A percentile compares a stretch with the other conserved stretches of the same genome.
phyloP scores from a whole-genome alignment of 2,797 vertebrate species.

The Gambusia yucatana region DNA sequence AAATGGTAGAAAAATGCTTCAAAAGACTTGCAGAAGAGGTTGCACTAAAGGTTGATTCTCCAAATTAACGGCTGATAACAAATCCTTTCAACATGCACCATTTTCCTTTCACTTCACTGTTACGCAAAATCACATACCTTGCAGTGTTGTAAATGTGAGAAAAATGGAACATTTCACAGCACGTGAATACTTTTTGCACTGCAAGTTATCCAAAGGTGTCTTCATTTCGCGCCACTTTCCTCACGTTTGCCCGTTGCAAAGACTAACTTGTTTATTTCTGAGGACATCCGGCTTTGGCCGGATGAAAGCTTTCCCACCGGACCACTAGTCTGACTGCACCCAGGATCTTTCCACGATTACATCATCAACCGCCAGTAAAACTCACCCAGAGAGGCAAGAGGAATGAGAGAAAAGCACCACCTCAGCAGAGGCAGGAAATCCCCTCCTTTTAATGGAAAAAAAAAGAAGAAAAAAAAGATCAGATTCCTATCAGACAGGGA shows the following conservation, averaged over 20 bases:
- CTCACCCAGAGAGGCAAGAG: conserved; percentile 52
- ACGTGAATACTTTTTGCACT: neutral
- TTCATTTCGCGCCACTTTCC: conserved; percentile 22
- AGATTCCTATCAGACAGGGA: conserved; percentile 5
- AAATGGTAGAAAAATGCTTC: neutral
- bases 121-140: neutral
- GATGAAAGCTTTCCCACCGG: conserved; percentile 75
- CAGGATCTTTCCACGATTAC: conserved; percentile 70
- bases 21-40: neutral
- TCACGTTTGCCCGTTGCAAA: conserved; percentile 36
- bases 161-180: neutral
- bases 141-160: neutral
- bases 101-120: neutral
- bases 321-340: conserved; percentile 74
- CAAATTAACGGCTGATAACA: neutral
- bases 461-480: conserved; percentile 17
- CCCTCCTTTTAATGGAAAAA: conserved; percentile 24
- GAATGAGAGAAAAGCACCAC: conserved; percentile 35
- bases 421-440: conserved; percentile 46
- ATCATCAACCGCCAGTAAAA: conserved; percentile 68
- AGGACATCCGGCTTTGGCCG: conserved; percentile 64
- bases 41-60: neutral
- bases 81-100: neutral
- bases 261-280: conserved; percentile 71
- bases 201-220: too few species aligned